Conservation (phyloP, 2,888 invertebrate genomes). For the Drosophila helvetica region DNA sequence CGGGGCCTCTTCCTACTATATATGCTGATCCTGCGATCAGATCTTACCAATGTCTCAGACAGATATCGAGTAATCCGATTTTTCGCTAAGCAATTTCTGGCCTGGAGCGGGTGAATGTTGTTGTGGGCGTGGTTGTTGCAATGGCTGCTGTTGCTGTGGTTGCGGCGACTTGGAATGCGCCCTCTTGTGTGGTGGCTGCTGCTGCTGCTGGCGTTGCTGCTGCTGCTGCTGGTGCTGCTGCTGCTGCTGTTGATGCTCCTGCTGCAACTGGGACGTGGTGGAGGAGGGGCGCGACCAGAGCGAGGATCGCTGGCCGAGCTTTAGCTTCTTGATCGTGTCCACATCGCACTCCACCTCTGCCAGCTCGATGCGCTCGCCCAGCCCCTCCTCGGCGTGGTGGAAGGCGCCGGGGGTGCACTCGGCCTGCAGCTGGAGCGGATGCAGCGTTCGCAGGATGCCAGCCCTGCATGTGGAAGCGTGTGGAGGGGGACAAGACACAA, state of each 20-base stretch:
- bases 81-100: slow-evolving; percentile 86
- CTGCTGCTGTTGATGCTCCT: slow-evolving; percentile 71
- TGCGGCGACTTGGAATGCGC: slow-evolving; percentile 74
- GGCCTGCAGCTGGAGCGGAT: slow-evolving; percentile 86
- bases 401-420: slow-evolving; percentile 80
- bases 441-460: slow-evolving; percentile 86
- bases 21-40: slow-evolving; percentile 66
- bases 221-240: slow-evolving; percentile 85
- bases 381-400: slow-evolving; percentile 67
- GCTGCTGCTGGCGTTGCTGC: slow-evolving; percentile 75
- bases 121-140: slow-evolving; percentile 76
- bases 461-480: slow-evolving; percentile 71
- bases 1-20: slow-evolving; percentile 51
- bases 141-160: slow-evolving; percentile 76
- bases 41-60: slow-evolving; percentile 85
- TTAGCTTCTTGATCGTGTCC: slow-evolving; percentile 89
- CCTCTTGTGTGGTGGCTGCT: slow-evolving; percentile 66
- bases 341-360: slow-evolving; percentile 90
- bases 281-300: slow-evolving; percentile 88
- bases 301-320: slow-evolving; percentile 88
- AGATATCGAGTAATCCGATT: slow-evolving; percentile 90
- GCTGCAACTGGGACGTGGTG: slow-evolving; percentile 80
- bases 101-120: slow-evolving; percentile 82
- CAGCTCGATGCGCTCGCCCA: slow-evolving; percentile 85
- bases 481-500: slow-evolving; percentile 36